phyloP scores from a whole-genome alignment of 1,140 invertebrate species.

The Anadara kagoshimensis region DNA sequence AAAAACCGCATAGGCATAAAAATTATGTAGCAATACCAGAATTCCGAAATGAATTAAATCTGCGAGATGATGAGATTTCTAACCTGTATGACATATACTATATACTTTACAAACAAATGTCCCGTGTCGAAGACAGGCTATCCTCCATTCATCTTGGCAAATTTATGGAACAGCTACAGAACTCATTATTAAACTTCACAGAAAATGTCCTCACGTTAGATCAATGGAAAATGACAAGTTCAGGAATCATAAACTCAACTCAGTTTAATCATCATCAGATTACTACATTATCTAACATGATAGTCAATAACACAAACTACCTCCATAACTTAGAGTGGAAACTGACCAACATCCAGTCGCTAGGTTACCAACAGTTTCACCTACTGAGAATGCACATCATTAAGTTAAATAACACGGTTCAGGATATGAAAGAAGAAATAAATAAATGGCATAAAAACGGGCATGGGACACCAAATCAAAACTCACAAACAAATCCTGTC shows the following conservation, averaged over 20 bases:
- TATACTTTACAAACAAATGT: conserved; percentile 34
- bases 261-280: conserved; percentile 54
- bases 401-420: conserved; percentile 60
- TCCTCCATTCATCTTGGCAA: conserved; percentile 53
- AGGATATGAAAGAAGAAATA: conserved; percentile 56
- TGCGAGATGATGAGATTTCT: conserved; percentile 38
- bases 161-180: conserved; percentile 57
- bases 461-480: not conserved
- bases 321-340: conserved; percentile 50
- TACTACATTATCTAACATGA: conserved; percentile 48
- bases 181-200: conserved; percentile 58
- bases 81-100: conserved; percentile 36
- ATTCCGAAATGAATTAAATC: conserved; percentile 36
- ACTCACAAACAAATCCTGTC: not conserved
- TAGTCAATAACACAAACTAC: conserved; percentile 51
- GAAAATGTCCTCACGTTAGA: conserved; percentile 62
- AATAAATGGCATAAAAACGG: conserved; percentile 25
- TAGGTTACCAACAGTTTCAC: conserved; percentile 55
- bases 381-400: conserved; percentile 58
- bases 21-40: conserved; percentile 26
- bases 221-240: conserved; percentile 57
- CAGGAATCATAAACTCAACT: conserved; percentile 50
- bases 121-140: conserved; percentile 35
- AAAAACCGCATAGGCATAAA: conserved; percentile 2
- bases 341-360: conserved; percentile 35